These are phyloP conservation scores for Phenganax subtilis DNA, from an alignment of 92 coral and sea anemone species.

Conservation along the genomic window DNA sequence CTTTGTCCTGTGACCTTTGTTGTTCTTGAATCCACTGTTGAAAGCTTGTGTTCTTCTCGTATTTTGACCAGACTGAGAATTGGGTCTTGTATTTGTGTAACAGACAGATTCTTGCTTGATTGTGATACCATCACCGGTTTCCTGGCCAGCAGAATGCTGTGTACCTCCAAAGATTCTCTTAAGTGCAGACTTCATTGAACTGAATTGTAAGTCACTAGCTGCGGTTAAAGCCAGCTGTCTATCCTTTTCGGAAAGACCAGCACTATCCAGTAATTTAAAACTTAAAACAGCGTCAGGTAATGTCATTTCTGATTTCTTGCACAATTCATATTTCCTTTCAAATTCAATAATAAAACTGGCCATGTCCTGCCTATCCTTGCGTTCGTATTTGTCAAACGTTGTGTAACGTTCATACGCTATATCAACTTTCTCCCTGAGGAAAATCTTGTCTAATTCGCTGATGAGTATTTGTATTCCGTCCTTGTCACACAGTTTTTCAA, in stretches of 20 bases:
- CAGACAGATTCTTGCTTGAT: no score
- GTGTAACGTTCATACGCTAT: not conserved
- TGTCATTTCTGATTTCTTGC: not conserved
- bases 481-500: not conserved
- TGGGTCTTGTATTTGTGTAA: no score
- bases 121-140: no score
- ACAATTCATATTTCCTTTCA: not conserved
- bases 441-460: not conserved
- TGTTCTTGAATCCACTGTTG: no score
- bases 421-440: not conserved
- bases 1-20: not conserved
- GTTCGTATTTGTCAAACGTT: not conserved
- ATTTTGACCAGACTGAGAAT: no score
- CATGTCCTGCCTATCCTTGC: not conserved
- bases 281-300: not conserved
- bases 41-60: no score
- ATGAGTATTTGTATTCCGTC: not conserved
- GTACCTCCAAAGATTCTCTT: not conserved
- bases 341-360: not conserved
- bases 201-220: not conserved
- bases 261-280: not conserved
- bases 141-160: no score
- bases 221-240: not conserved
- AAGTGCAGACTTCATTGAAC: conserved; percentile 4
- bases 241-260: not conserved